Conservation (phyloP, 2,113 vertebrate genomes). For the Copsychus sechellarum region DNA sequence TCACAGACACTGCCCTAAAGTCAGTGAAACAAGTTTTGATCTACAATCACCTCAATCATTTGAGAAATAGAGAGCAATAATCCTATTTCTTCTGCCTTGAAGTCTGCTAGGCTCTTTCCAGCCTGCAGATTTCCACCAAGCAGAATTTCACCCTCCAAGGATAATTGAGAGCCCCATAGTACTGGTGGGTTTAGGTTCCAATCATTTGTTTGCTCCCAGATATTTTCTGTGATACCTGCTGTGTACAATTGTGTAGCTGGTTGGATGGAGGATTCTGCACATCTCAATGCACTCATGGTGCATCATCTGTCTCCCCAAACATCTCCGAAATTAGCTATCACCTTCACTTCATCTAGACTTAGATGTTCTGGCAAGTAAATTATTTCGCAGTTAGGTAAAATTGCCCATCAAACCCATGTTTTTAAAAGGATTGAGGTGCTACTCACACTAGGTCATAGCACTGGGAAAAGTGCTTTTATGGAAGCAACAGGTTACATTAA, state of each 20-base stretch:
- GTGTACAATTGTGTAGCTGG: neutral
- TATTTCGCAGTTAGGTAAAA: neutral
- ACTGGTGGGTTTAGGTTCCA: neutral
- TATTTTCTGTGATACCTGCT: neutral
- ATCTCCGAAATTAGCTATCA: neutral
- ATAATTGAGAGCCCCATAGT: neutral
- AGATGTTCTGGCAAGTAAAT: neutral
- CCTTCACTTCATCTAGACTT: neutral
- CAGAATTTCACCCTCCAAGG: neutral
- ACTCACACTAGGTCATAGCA: neutral
- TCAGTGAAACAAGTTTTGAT: neutral
- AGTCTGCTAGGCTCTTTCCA: neutral
- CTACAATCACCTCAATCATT: neutral
- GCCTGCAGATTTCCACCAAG: neutral
- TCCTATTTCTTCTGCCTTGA: neutral
- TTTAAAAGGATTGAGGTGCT: neutral
- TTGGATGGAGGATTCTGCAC: neutral
- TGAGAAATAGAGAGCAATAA: neutral
- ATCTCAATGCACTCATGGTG: neutral
- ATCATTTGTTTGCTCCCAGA: neutral
- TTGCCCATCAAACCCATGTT: fast-evolving
- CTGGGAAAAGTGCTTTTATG: neutral
- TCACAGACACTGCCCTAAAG: neutral
- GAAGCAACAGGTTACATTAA: neutral
- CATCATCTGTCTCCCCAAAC: neutral